A percentile compares a stretch with the other conserved stretches of the same genome.
Evolutionary conservation across 2,113 vertebrate species (phyloP).

Genomic region (Acanthisitta chloris): DNA sequence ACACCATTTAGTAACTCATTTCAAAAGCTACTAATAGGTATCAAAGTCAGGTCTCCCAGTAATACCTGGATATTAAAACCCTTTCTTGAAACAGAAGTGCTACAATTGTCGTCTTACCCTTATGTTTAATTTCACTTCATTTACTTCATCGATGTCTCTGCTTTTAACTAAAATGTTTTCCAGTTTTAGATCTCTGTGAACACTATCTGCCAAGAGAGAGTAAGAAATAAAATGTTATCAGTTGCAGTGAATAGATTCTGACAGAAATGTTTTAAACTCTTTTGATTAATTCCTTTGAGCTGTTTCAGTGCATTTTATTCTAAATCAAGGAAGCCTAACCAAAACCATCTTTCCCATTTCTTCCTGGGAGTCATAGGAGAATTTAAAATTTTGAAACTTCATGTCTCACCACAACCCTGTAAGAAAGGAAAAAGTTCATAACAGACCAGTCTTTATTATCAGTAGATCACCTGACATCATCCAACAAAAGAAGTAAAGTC

Average conservation of each 20-base stretch:
- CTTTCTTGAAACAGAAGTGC: neutral
- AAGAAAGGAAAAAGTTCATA: neutral
- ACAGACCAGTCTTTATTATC: neutral
- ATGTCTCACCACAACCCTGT: neutral
- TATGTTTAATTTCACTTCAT: conserved; percentile 81
- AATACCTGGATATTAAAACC: conserved; percentile 40
- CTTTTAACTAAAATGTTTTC: conserved; percentile 92
- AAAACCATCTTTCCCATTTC: neutral
- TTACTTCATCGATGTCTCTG: conserved; percentile 68
- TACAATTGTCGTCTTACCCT: conserved; percentile 76
- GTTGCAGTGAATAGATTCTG: conserved; percentile 13
- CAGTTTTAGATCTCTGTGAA: conserved; percentile 86
- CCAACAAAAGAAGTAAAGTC: neutral
- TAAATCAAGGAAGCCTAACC: neutral
- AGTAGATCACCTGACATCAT: neutral
- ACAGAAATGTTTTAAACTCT: conserved; percentile 30
- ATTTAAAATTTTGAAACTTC: neutral
- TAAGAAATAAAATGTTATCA: conserved; percentile 29
- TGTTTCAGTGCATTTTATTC: neutral
- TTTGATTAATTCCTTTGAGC: conserved; percentile 23
- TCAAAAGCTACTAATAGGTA: conserved; percentile 54
- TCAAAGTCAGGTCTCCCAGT: conserved; percentile 1
- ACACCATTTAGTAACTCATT: conserved; percentile 25
- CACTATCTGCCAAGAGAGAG: conserved; percentile 77
- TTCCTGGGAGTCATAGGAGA: neutral